phyloP scores from a whole-genome alignment of 2,888 invertebrate genomes.

The Lymantria monacha region DNA sequence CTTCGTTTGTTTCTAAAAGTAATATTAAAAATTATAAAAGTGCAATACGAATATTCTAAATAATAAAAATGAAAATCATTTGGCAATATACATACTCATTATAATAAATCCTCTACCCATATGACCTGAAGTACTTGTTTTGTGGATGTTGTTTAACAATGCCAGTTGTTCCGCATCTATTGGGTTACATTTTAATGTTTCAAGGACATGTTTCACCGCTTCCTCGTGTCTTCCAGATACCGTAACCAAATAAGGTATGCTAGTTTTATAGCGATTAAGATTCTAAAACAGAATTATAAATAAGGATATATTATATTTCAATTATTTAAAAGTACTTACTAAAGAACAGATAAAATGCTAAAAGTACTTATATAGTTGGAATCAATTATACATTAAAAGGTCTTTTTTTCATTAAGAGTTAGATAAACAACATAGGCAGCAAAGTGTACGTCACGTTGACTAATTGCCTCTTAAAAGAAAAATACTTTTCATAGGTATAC shows the following conservation, averaged over 20 bases:
- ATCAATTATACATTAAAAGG: no score
- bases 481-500: no score
- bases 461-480: no score
- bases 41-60: neutral
- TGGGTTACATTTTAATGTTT: slow-evolving; percentile 49
- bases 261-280: slow-evolving; percentile 43
- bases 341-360: neutral
- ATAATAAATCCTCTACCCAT: slow-evolving; percentile 59
- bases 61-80: neutral
- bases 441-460: no score
- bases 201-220: slow-evolving; percentile 43
- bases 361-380: no score
- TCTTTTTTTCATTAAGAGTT: no score
- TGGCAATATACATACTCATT: slow-evolving; percentile 39
- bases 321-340: no score
- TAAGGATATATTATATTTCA: neutral
- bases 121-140: slow-evolving; percentile 50
- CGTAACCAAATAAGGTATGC: slow-evolving; percentile 53
- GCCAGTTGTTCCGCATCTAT: slow-evolving; percentile 64
- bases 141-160: slow-evolving; percentile 58
- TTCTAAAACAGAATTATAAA: slow-evolving; percentile 45
- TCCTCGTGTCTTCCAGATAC: slow-evolving; percentile 56
- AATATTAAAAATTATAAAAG: neutral
- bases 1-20: neutral
- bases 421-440: no score